phyloP scores from a whole-genome alignment of 2,888 invertebrate species.

The Ophonus ardosiacus region DNA sequence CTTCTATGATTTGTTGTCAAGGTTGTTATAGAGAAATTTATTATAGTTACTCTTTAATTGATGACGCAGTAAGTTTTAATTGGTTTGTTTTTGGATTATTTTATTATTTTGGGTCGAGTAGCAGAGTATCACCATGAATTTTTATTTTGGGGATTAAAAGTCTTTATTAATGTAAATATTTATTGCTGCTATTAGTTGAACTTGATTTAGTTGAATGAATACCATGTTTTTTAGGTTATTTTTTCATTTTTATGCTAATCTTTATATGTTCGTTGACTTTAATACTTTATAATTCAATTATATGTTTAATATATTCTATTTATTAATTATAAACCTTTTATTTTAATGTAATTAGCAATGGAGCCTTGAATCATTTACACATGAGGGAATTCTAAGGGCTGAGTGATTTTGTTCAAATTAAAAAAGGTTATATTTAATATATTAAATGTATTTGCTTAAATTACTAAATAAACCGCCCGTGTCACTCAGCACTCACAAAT shows the following conservation, averaged over 20 bases:
- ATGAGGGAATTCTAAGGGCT: too few species aligned
- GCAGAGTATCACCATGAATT: background rate
- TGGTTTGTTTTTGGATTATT: conserved; percentile 9
- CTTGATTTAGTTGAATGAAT: conserved; percentile 9
- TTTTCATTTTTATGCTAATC: conserved; percentile 4
- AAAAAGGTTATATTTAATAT: too few species aligned
- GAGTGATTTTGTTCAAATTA: too few species aligned
- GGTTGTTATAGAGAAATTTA: conserved; percentile 7
- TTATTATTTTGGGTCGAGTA: background rate
- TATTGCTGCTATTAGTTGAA: background rate
- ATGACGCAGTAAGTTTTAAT: conserved; percentile 14
- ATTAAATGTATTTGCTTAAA: too few species aligned
- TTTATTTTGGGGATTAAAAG: conserved; percentile 23
- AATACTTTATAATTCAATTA: conserved; percentile 8
- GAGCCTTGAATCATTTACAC: background rate
- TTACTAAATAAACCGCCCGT: too few species aligned
- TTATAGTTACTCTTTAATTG: background rate
- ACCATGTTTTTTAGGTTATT: conserved; percentile 15
- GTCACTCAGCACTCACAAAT: too few species aligned
- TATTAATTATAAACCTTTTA: background rate
- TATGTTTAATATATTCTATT: background rate
- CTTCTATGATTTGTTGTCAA: conserved; percentile 1
- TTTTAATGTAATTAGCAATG: background rate
- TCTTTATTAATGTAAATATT: conserved; percentile 13
- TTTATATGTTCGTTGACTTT: conserved; percentile 21